Evolutionary conservation across 2,113 vertebrate species (phyloP).

Genomic region (Nettapus auritus): DNA sequence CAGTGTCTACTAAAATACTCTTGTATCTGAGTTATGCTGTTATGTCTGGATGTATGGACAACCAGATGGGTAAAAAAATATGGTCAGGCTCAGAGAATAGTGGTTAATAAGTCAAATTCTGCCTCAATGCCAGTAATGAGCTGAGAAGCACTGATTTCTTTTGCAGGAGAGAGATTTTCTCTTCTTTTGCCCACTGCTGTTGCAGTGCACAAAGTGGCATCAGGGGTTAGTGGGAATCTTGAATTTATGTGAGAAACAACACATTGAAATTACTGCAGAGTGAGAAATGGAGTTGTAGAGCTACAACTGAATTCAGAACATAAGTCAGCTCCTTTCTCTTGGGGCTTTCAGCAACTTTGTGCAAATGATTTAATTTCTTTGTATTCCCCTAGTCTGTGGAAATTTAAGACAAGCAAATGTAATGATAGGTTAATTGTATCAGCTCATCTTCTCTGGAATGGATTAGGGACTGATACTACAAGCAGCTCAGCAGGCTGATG

Average conservation of each 20-base stretch:
- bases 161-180: background rate
- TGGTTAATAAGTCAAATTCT: background rate
- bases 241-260: background rate
- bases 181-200: background rate
- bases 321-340: background rate
- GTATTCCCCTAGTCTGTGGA: background rate
- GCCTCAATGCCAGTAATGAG: background rate
- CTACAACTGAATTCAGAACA: background rate
- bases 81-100: accelerated
- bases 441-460: background rate
- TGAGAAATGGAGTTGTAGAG: background rate
- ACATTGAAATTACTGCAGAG: background rate
- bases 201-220: background rate
- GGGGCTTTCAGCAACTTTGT: background rate
- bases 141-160: background rate
- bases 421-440: background rate
- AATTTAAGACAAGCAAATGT: background rate
- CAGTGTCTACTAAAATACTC: background rate
- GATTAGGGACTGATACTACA: background rate
- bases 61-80: background rate
- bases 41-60: background rate
- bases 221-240: background rate
- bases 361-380: background rate
- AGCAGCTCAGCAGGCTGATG: background rate
- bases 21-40: background rate